These are phyloP conservation scores for Drosophila niveifrons DNA, from an alignment of 2,888 invertebrate genomes.

Conservation along the genomic window DNA sequence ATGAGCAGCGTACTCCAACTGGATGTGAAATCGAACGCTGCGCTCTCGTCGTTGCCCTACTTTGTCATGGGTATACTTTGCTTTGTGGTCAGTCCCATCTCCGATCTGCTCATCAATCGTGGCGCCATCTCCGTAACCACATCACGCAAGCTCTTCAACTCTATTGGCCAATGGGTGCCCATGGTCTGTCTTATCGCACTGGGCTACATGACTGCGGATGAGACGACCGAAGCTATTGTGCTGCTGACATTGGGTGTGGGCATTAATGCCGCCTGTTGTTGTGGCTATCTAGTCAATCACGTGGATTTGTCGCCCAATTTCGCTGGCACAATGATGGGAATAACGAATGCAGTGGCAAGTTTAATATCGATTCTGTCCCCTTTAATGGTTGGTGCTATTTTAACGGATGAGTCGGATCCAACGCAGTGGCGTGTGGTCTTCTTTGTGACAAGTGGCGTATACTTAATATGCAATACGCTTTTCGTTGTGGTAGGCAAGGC, in stretches of 20 bases:
- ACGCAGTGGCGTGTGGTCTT: slow-evolving; percentile 86
- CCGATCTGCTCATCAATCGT: slow-evolving; percentile 86
- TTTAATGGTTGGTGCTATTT: slow-evolving; percentile 87
- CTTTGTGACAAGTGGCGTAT: slow-evolving; percentile 12
- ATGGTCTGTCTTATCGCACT: slow-evolving; percentile 87
- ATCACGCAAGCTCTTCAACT: slow-evolving; percentile 84
- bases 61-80: slow-evolving; percentile 87
- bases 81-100: slow-evolving; percentile 86
- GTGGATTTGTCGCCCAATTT: slow-evolving; percentile 90
- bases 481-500: slow-evolving; percentile 5
- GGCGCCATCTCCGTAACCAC: slow-evolving; percentile 83
- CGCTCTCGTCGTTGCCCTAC: slow-evolving; percentile 87
- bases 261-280: slow-evolving; percentile 87
- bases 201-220: slow-evolving; percentile 86
- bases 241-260: slow-evolving; percentile 88
- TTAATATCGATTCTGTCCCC: slow-evolving; percentile 85
- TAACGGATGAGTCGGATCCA: slow-evolving; percentile 86
- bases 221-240: slow-evolving; percentile 86
- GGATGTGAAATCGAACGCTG: slow-evolving; percentile 85
- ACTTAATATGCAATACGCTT: background rate
- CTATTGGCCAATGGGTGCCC: slow-evolving; percentile 86
- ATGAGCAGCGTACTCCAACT: slow-evolving; percentile 88
- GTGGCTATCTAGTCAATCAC: slow-evolving; percentile 89
- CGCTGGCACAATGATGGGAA: slow-evolving; percentile 90
- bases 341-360: slow-evolving; percentile 87